Base-by-base conservation (phyloP, 2,113 vertebrate species). In the Cygnus atratus region DNA sequence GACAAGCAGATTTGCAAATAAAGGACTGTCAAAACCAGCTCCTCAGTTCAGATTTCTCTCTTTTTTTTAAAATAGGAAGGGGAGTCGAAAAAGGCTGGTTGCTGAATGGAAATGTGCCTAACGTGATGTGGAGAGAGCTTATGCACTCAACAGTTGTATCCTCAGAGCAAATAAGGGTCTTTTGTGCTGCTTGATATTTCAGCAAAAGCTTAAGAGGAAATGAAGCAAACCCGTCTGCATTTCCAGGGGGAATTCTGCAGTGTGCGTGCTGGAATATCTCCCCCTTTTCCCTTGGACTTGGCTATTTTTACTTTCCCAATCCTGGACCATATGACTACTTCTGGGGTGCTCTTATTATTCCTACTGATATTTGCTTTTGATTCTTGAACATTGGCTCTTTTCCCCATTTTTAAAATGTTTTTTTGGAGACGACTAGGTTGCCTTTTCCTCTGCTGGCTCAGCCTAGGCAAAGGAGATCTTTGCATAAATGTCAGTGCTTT, bases 191-290 rank as follows among this genome's bases (percentile, higher is more conserved):
- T 79, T 11, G 91, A 91, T 84, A 80, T 93, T 95, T 94, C 95
- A 96, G 86, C 91, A 87, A 93, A 94, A 87, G 88, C 88, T 92
- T 73, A 79, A 78, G 84, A 95, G 96, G 95, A 97, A 97, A 94
- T 96, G 94, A 97, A 91, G 87, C 84, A 93, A 97, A 87, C 87
- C 55, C 2, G 0, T 52, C 77, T 74, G 84, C 0, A 0, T 66
- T 87, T 91, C 94, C 84, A 82, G 44, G n/a, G 93, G 93, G 95
- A 94, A 73, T 93, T 85, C 74, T 80, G 71, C 74, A 72, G 33
- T 0, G 4, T 55, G 77, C 25, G 1, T 41, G 71, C 84, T 84
- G 43, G 44, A 91, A 89, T 71, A 62, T 85, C 92, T 94, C 81
- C 71, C 70, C 81, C 57, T 84, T 91, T 78, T 82, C 70, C 70